Base-by-base conservation (phyloP, 2,113 vertebrate species). In the Ochotona curzoniae region DNA sequence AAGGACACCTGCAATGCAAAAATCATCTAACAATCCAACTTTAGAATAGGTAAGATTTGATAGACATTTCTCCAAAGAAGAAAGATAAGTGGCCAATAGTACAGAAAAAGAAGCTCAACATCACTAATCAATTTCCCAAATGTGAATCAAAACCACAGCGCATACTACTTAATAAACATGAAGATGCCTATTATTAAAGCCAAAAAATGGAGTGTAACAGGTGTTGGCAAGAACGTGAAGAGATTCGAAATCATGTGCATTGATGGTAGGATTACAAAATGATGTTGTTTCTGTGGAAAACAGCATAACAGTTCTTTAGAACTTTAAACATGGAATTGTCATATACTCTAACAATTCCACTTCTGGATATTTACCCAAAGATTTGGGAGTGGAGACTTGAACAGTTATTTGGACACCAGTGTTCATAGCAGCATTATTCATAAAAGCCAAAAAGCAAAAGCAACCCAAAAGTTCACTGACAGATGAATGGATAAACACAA, bases 51-150 rank as follows among this genome's bases (percentile, higher is more conserved):
- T 38, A 61, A 93, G n/a, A 74, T 30, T 87, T 80, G 85, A 35
- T 17, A 93, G 71, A 92, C n/a, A n/a, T 92, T 90, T 83, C 44
- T 90, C 38, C 26, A 66, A 86, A 83, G 38, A 86, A 83, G 38
- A 74, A 75, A 84, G 79, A 84, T 2, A 57, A 11, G 64, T 67
- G 30, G 28, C 44, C 64, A 82, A 47, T 38, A 83, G 63, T 10
- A 64, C 15, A 35, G 70, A 35, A 86, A 73, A 75, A 83, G 47
- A 84, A 51, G 49, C 5, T 92, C 63, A 78, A 2, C 18, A 57
- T 73, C 28, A 73, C 69, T 17, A 89, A 26, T 84, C 30, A 76
- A 44, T 26, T 70, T 87, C 15, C 18, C 44, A 94, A 94, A 91
- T 75, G 26, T 14, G 32, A 90, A 66, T 64, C n/a, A 75, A 87